These are phyloP conservation scores for Okamejei kenojei DNA, from an alignment of 2,797 vertebrate genomes.

Conservation along the genomic window DNA sequence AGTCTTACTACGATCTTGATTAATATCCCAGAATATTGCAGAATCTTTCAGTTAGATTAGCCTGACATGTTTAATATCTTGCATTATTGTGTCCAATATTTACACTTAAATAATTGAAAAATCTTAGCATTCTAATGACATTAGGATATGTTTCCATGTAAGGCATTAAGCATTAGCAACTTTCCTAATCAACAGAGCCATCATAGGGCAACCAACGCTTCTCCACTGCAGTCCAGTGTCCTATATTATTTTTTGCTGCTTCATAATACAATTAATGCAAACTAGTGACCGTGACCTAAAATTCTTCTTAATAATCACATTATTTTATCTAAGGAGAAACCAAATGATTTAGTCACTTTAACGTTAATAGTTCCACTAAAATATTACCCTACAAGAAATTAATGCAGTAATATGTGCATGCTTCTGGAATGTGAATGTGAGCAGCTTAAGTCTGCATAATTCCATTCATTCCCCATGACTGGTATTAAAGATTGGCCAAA, in stretches of 20 bases:
- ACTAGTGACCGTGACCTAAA: constrained; percentile 21
- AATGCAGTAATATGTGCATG: background rate
- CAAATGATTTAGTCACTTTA: background rate
- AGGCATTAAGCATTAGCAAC: background rate
- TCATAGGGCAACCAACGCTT: background rate
- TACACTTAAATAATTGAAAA: background rate
- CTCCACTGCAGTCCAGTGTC: background rate
- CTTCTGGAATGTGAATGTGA: background rate
- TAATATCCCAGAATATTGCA: background rate
- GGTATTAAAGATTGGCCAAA: background rate
- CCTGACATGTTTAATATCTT: background rate
- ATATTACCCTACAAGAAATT: background rate
- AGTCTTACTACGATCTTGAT: background rate
- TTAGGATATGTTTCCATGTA: background rate
- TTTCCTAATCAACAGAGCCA: background rate
- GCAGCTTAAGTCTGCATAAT: background rate
- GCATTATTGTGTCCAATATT: too few relatives aligned
- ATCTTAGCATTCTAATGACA: background rate
- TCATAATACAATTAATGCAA: background rate
- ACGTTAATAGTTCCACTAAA: background rate
- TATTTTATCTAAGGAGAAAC: background rate
- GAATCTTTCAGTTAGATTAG: background rate
- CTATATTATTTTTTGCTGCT: background rate
- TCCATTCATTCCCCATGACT: background rate
- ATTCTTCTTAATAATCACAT: background rate